Evolutionary conservation across 2,888 invertebrate species (phyloP), one percentile per base, ranked within the genome.

Genomic region (Eutolmus rufibarbis): DNA sequence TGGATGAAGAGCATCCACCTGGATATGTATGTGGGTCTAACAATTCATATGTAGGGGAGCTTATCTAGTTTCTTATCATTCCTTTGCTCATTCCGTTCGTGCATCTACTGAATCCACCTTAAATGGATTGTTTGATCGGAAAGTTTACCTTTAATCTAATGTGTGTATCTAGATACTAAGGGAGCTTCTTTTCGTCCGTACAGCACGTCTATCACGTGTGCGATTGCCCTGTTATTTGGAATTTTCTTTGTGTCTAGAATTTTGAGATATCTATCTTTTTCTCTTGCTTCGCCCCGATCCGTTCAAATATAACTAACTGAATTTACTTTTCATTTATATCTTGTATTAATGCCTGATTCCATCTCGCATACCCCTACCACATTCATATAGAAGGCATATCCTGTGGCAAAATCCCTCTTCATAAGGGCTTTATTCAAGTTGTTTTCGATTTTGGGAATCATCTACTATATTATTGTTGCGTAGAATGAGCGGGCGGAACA

Each of bases 241-340:
- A 66, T 84, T 84, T 84, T 84, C 84, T 84, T 84, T 84, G 84
- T 84, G 84, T 84, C 84, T 84, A 74, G 84, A 84, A 84, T 84
- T 84, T 84, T 84, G 84, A 84, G 84, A 84, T 84, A 84, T 84
- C 37, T 84, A 84, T 84, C 66, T 74, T 46, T 84, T 66, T 84
- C 84, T 5, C 74, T 19, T 31, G n/a, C 56, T 31, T 7, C 57
- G n/a, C n/a, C 23, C 40, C 37, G 66, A 28, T 66, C 14, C 19
- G 66, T 66, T 23, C 23, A 66, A 40, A 84, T 40, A 66, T 84
- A 84, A 37, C 66, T 66, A 84, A 84, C 51, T 84, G 84, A 84
- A 84, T 84, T 84, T 84, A 84, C 84, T 84, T 84, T 84, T 84
- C 84, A 84, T 84, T 84, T 84, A 84, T 84, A 84, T 84, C 84